phyloP scores from a whole-genome alignment of 2,888 invertebrate genomes.

The Polia nebulosa region DNA sequence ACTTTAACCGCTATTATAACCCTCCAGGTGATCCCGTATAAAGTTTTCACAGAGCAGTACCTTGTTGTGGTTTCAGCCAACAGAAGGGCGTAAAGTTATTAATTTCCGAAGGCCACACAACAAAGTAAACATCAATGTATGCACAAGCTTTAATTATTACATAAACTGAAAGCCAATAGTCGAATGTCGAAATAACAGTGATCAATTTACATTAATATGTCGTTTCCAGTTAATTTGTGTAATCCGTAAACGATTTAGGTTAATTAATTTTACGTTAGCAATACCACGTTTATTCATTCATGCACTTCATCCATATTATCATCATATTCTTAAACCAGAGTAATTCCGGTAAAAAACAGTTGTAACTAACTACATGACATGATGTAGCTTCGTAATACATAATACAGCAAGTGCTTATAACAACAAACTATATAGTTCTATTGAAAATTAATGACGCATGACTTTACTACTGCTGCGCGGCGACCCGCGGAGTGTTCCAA shows the following conservation, averaged over 20 bases:
- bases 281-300: background rate
- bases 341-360: too few species aligned
- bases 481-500: too few species aligned
- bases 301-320: background rate
- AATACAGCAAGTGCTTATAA: too few species aligned
- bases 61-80: background rate
- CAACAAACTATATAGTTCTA: too few species aligned
- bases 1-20: too few species aligned
- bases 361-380: background rate
- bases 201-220: constrained; percentile 11
- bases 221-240: constrained; percentile 8
- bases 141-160: constrained; percentile 19
- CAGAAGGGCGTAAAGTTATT: background rate
- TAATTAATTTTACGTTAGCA: constrained; percentile 12
- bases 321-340: too few species aligned
- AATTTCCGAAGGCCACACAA: constrained; percentile 15
- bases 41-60: background rate
- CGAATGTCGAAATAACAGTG: constrained; percentile 12
- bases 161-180: constrained; percentile 29
- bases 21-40: constrained; percentile 2
- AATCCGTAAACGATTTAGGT: constrained; percentile 14
- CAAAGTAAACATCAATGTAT: constrained; percentile 15
- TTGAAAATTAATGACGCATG: too few species aligned
- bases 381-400: background rate
- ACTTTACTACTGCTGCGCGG: too few species aligned